Percentiles rank a stretch among this genome's conserved stretches.
phyloP scores from a whole-genome alignment of 64 coral and sea anemone genomes.

The Hydrozoanthus tunicans region DNA sequence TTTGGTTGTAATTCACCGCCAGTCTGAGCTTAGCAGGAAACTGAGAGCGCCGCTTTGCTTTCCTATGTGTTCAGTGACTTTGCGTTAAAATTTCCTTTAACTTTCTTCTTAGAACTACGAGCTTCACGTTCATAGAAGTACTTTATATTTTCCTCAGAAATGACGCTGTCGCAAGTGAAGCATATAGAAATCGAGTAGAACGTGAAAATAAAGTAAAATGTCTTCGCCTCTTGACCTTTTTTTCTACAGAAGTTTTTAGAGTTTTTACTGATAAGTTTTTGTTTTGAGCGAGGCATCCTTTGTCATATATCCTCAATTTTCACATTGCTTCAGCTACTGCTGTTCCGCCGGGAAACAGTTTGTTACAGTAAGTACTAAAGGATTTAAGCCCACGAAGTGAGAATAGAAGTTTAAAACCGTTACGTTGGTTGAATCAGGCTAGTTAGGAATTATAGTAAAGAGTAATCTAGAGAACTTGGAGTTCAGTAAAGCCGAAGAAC shows the following conservation, averaged over 20 bases:
- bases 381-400: too few relatives aligned
- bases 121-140: neutral
- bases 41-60: neutral
- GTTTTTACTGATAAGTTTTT: neutral
- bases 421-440: too few relatives aligned
- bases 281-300: neutral
- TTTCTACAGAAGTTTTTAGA: neutral
- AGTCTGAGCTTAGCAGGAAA: neutral
- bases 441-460: too few relatives aligned
- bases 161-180: neutral
- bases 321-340: neutral
- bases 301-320: neutral
- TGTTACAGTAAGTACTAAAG: neutral
- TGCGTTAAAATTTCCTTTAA: constrained; percentile 2
- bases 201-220: neutral
- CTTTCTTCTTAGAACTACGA: neutral
- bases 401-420: too few relatives aligned
- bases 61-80: neutral
- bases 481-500: too few relatives aligned
- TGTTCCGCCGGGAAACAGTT: neutral
- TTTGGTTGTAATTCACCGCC: neutral
- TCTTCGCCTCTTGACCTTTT: neutral
- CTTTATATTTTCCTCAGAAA: neutral
- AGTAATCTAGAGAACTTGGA: too few relatives aligned
- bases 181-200: neutral